Conservation (phyloP, 2,113 vertebrate species). For the Eira barbara region DNA sequence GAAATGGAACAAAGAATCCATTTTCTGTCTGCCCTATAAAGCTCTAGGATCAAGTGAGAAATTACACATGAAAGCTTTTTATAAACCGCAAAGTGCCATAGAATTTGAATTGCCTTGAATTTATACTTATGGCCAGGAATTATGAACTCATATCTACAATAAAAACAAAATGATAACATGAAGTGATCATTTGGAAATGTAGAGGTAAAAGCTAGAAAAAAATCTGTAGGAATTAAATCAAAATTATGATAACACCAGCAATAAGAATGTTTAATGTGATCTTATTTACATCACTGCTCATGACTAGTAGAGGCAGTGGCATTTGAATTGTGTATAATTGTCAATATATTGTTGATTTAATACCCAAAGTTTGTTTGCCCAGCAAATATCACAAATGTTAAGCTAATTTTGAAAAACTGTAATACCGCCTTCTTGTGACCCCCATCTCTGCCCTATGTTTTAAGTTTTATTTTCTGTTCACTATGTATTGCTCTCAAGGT, state of each 20-base stretch:
- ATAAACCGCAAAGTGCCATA: neutral
- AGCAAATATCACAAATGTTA: conserved; percentile 44
- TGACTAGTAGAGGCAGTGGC: neutral
- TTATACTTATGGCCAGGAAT: neutral
- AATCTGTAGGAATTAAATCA: conserved; percentile 44
- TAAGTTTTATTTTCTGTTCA: conserved; percentile 26
- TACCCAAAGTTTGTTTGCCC: conserved; percentile 40
- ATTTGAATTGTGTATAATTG: conserved; percentile 44
- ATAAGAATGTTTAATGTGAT: conserved; percentile 38
- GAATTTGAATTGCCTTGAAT: neutral
- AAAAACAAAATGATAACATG: neutral
- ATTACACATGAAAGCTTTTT: neutral
- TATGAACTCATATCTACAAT: neutral
- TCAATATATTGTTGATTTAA: conserved; percentile 41
- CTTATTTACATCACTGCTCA: neutral
- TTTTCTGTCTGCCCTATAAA: neutral
- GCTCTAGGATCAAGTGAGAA: neutral
- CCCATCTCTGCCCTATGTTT: neutral
- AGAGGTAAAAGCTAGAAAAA: conserved; percentile 51
- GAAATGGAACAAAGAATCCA: neutral
- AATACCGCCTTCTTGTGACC: conserved; percentile 9
- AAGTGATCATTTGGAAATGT: neutral
- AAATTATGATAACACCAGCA: conserved; percentile 34
- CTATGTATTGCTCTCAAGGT: conserved; percentile 29
- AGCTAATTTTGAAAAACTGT: conserved; percentile 60